Percentiles rank a stretch among this genome's conserved stretches.
phyloP scores from a whole-genome alignment of 92 coral and sea anemone species.

The Epizoanthus fatuus region DNA sequence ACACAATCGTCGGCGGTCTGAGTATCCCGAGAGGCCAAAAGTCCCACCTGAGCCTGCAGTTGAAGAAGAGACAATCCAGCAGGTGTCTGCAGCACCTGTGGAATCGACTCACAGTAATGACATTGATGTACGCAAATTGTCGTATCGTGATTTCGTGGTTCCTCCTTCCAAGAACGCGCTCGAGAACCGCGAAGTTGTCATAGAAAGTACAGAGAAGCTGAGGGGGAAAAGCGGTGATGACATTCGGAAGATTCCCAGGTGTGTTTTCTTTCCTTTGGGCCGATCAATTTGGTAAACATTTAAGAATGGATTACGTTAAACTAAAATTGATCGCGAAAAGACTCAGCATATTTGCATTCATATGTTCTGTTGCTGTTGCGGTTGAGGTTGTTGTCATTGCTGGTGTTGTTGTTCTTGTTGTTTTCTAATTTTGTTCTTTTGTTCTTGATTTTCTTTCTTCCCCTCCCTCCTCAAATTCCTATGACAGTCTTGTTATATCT shows the following conservation, averaged over 20 bases:
- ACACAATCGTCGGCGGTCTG: background rate
- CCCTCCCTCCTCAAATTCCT: no score
- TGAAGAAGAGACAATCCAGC: slow-evolving; percentile 12
- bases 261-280: background rate
- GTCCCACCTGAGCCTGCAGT: background rate
- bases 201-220: slow-evolving; percentile 2
- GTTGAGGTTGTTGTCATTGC: no score
- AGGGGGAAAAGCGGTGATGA: slow-evolving; percentile 22
- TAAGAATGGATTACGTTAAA: no score
- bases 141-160: slow-evolving; percentile 69
- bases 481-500: no score
- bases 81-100: slow-evolving; percentile 16
- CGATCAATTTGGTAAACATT: no score
- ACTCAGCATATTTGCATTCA: no score
- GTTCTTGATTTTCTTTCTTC: no score
- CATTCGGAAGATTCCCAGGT: slow-evolving; percentile 12
- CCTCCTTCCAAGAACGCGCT: slow-evolving; percentile 63
- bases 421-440: no score
- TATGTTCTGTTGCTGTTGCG: no score
- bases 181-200: slow-evolving; percentile 48
- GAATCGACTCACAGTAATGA: background rate
- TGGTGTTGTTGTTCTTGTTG: no score
- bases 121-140: slow-evolving; percentile 46
- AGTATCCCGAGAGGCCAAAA: background rate
- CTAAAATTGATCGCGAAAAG: no score